phyloP scores from a whole-genome alignment of 2,888 invertebrate species.

The Drosophila gaucha region DNA sequence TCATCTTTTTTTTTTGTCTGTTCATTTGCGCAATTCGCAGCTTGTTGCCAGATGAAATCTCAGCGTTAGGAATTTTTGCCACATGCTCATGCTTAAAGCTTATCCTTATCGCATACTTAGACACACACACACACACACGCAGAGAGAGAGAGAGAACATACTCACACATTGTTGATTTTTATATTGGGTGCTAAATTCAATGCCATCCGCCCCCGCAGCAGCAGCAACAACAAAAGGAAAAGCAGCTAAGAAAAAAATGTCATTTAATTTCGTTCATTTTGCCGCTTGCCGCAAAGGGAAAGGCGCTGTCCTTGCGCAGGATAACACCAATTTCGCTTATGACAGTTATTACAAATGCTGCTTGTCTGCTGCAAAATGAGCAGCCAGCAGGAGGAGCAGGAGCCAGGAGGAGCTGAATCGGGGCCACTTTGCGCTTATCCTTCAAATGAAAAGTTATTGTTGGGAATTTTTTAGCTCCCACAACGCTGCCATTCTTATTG shows the following conservation, averaged over 20 bases:
- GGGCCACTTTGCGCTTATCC: constrained; percentile 68
- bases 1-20: constrained; percentile 24
- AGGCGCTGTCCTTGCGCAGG: constrained; percentile 58
- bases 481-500: constrained; percentile 46
- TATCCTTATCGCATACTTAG: constrained; percentile 59
- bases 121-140: constrained; percentile 32
- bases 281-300: constrained; percentile 27
- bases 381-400: constrained; percentile 10
- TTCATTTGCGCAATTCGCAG: constrained; percentile 55
- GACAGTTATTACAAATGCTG: constrained; percentile 79
- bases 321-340: constrained; percentile 79
- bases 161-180: constrained; percentile 68
- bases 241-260: constrained; percentile 49
- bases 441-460: constrained; percentile 73
- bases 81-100: constrained; percentile 66
- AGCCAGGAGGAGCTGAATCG: constrained; percentile 10
- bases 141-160: constrained; percentile 22
- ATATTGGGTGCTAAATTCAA: constrained; percentile 74
- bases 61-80: constrained; percentile 53
- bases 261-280: constrained; percentile 68
- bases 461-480: constrained; percentile 46
- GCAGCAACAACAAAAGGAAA: constrained; percentile 22
- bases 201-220: constrained; percentile 23
- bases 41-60: constrained; percentile 66
- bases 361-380: constrained; percentile 67